These are phyloP conservation scores for Bhutanitis thaidina DNA, from an alignment of 2,888 invertebrate species.

Conservation along the genomic window DNA sequence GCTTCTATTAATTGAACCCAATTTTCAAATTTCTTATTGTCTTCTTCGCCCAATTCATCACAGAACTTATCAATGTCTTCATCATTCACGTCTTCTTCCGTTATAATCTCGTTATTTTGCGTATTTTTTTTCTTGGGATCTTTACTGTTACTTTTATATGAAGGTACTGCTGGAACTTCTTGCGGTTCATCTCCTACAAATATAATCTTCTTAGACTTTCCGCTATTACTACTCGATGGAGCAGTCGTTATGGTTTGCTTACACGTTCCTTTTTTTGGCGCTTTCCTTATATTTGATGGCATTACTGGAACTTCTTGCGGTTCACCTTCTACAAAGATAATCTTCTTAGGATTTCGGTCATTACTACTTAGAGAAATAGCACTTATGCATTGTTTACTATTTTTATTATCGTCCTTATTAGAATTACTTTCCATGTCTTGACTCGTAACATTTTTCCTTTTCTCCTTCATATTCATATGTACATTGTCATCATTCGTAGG, in stretches of 20 bases:
- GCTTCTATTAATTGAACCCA: conserved; percentile 69
- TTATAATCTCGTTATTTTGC: conserved; percentile 6
- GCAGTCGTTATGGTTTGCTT: too few relatives aligned
- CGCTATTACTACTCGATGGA: neutral
- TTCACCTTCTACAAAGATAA: conserved; percentile 21
- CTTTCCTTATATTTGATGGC: conserved; percentile 22
- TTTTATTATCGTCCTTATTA: conserved; percentile 8
- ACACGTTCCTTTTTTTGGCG: neutral
- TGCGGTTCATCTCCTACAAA: conserved; percentile 20
- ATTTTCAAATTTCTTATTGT: conserved; percentile 61
- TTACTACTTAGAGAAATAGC: conserved; percentile 3
- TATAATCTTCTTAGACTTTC: conserved; percentile 21
- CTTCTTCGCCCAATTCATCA: conserved; percentile 61
- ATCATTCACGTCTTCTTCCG: conserved; percentile 56
- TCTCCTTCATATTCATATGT: conserved; percentile 11
- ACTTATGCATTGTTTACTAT: conserved; percentile 2
- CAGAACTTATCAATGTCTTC: conserved; percentile 71
- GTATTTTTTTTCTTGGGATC: conserved; percentile 3
- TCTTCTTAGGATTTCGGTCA: conserved; percentile 18
- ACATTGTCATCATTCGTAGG: conserved; percentile 22
- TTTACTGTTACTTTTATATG: conserved; percentile 25
- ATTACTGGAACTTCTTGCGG: conserved; percentile 6
- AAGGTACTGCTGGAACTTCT: conserved; percentile 5
- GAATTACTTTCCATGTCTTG: neutral
- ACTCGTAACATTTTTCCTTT: neutral